A percentile compares a stretch with the other conserved stretches of the same genome.
These are phyloP conservation scores for Plagiodera versicolora DNA, from an alignment of 2,888 invertebrate species.

Conservation along the genomic window DNA sequence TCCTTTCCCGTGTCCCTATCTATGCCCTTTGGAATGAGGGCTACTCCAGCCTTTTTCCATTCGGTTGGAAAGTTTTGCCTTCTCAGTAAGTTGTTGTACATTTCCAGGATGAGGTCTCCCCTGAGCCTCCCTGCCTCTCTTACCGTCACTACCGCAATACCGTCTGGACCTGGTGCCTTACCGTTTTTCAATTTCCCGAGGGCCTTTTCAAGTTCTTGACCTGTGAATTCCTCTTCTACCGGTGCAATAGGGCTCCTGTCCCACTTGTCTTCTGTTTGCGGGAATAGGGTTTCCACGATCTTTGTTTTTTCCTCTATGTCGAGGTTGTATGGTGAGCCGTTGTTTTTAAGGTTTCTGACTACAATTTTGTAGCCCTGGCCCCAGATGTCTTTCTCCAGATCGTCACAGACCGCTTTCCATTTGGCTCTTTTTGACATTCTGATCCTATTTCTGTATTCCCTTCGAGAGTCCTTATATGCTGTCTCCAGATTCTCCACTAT, in stretches of 20 bases:
- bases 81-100: slow-evolving; percentile 6
- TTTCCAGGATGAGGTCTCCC: not conserved
- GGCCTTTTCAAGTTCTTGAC: not conserved
- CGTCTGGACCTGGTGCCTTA: slow-evolving; percentile 21
- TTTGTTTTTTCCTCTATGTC: not conserved
- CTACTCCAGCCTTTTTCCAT: slow-evolving; percentile 5
- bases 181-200: not conserved
- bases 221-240: not conserved
- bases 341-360: not conserved
- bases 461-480: not conserved
- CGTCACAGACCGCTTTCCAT: not conserved
- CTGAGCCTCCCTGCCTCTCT: not conserved
- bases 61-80: not conserved
- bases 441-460: not conserved
- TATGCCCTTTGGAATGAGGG: slow-evolving; percentile 3
- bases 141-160: slow-evolving; percentile 12
- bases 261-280: not conserved
- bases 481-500: not conserved
- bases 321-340: not conserved
- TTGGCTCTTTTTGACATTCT: not conserved
- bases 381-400: slow-evolving; percentile 3
- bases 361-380: slow-evolving; percentile 9
- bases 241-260: not conserved
- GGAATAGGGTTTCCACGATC: not conserved
- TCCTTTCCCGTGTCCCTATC: not conserved